Conservation (phyloP, 2,797 vertebrate species). For the Morus bassanus region DNA sequence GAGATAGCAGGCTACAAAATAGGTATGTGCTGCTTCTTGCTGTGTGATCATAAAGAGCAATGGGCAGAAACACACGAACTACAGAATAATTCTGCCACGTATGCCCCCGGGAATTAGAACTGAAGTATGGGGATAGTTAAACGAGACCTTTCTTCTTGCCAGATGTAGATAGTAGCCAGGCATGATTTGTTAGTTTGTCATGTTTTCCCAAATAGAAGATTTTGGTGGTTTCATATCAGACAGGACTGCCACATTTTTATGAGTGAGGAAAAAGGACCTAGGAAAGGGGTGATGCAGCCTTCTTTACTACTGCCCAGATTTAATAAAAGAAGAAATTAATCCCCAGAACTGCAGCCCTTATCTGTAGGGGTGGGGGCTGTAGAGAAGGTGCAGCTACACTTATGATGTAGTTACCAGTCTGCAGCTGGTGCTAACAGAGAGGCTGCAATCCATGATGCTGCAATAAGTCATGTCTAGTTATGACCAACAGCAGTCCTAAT, state of each 20-base stretch:
- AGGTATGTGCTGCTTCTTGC: neutral
- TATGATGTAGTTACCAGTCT: neutral
- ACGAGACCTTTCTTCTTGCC: neutral
- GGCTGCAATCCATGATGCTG: neutral
- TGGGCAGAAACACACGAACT: neutral
- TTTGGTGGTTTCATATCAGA: neutral
- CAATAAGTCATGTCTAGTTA: neutral
- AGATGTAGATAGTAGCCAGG: neutral
- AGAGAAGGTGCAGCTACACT: neutral
- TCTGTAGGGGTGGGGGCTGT: neutral
- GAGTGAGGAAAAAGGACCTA: neutral
- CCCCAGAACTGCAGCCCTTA: neutral
- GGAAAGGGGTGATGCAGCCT: neutral
- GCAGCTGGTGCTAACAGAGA: neutral
- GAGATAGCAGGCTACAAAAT: neutral
- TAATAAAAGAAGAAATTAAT: neutral
- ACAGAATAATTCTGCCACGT: neutral
- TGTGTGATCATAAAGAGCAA: neutral
- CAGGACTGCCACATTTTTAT: neutral
- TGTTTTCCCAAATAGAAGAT: neutral
- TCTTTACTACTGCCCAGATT: neutral
- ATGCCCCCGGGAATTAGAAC: neutral
- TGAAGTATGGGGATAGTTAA: neutral
- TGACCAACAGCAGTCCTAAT: neutral
- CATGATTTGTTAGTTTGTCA: neutral